Conservation (phyloP, 1,140 invertebrate genomes). For the Tetramorium parvispinum region DNA sequence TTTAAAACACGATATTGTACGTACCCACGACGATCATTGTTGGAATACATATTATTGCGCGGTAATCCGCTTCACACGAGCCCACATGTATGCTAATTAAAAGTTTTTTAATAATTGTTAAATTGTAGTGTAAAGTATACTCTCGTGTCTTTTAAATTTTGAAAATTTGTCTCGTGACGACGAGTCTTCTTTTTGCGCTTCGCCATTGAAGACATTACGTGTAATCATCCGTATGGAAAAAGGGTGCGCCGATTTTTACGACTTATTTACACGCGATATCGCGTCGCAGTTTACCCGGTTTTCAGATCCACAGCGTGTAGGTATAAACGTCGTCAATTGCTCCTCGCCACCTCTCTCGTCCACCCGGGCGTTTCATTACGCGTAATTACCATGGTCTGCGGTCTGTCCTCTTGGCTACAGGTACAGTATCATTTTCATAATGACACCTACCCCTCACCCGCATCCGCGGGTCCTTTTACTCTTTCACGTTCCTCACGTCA, state of each 20-base stretch:
- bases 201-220: slow-evolving; percentile 31
- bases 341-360: slow-evolving; percentile 59
- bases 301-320: slow-evolving; percentile 64
- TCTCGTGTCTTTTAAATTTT: background rate
- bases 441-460: slow-evolving; percentile 75
- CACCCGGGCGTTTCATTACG: slow-evolving; percentile 83
- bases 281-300: slow-evolving; percentile 69
- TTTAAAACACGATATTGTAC: slow-evolving; percentile 13
- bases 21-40: background rate
- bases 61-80: background rate
- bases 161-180: background rate
- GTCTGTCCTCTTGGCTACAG: slow-evolving; percentile 81
- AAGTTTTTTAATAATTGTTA: background rate
- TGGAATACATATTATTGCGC: background rate
- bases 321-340: slow-evolving; percentile 78
- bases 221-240: slow-evolving; percentile 43
- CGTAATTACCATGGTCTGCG: slow-evolving; percentile 84
- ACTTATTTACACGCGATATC: slow-evolving; percentile 79
- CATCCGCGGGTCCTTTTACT: background rate
- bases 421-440: slow-evolving; percentile 86
- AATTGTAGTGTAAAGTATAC: background rate
- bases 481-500: background rate
- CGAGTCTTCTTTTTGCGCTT: background rate
- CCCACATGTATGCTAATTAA: too few species aligned
- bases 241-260: slow-evolving; percentile 75